Evolutionary conservation across 2,888 invertebrate genomes (phyloP), one percentile per base, ranked within the genome.

Genomic region (Drosophila anomalata): DNA sequence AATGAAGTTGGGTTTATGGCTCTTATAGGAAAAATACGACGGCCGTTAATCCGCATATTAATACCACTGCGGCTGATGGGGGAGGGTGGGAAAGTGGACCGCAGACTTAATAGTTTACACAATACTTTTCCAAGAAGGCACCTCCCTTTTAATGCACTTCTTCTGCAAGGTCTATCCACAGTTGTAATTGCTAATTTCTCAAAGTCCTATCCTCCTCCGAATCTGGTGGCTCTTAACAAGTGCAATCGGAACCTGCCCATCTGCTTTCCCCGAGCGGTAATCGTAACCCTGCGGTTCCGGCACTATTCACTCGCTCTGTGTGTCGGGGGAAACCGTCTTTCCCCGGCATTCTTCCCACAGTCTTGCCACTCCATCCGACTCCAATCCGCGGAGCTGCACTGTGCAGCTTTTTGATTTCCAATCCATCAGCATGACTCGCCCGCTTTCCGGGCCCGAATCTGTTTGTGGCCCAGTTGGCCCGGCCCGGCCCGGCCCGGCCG

Each of bases 361-460:
- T 52, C 33, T 41, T 47, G 20, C 33, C 33, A 44, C 42, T 22
- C 1, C 6, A 41, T 41, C 17, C 47, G 47, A 61, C 42, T 50
- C 33, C 39, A 29, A 41, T 41, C 67, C 22, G 22, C 22, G 41
- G 52, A 26, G 33, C 47, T 44, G 36, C 42, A 54, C 47, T 58
- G 29, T 29, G 29, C 3, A 29, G 29, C 60, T 70, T 36, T 36
- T n/a, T 41, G 70, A 69, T 69, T 70, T 69, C 55, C 70, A 69
- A 70, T 69, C 61, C 70, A 69, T 61, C 70, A 61, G 69, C 47
- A 52, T 42, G 55, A 70, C 70, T 69, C 36, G 70, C 52, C 47
- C 24, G 61, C 24, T 60, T 62, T 65, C 52, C 63, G 61, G 52
- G 20, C 39, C 14, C 39, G 14, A 14, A n/a, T 7, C 39, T 39